Evolutionary conservation across 2,888 invertebrate genomes (phyloP), one percentile per base, ranked within the genome.

Genomic region (Cryptophagus acutangulus): DNA sequence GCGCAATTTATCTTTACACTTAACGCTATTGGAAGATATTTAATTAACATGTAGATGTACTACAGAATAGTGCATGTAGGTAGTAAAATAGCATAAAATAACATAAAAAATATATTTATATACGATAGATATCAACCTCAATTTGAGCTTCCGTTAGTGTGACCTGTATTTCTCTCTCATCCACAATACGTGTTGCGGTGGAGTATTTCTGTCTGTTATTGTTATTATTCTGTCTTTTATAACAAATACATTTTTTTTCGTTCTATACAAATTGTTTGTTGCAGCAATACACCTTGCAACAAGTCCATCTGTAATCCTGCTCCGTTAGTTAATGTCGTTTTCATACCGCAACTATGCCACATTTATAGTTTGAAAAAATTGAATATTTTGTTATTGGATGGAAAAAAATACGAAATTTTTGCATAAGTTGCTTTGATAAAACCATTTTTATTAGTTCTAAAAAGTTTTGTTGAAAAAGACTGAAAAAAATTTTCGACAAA

Each of bases 111-210:
- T 52, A n/a, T n/a, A n/a, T n/a, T n/a, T n/a, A n/a, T n/a, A n/a
- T 17, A 30, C 31, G 46, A 49, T 50, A 51, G 50, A 52, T 46
- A 55, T 55, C 52, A 52, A 45, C 53, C 52, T 52, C 52, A 49
- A 48, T 55, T 45, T 45, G 38, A 42, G 51, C 51, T 54, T 55
- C 55, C 54, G 55, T 52, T 55, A 54, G 38, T 51, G 29, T 52
- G 53, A 52, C 52, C 53, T 45, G 48, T 52, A 54, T 51, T 49
- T 43, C 46, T 45, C n/a, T n/a, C 37, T 38, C 43, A 45, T 53
- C 46, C 50, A 55, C 52, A 51, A 51, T 49, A 52, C 50, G 49
- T 53, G 52, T 42, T 55, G 55, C 40, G 53, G 53, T 52, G 49
- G 47, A 48, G 40, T 43, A 33, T 40, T 40, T 33, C 16, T 46